Evolutionary conservation across 2,113 vertebrate genomes (phyloP).

Genomic region (Herpetotheres cachinnans): DNA sequence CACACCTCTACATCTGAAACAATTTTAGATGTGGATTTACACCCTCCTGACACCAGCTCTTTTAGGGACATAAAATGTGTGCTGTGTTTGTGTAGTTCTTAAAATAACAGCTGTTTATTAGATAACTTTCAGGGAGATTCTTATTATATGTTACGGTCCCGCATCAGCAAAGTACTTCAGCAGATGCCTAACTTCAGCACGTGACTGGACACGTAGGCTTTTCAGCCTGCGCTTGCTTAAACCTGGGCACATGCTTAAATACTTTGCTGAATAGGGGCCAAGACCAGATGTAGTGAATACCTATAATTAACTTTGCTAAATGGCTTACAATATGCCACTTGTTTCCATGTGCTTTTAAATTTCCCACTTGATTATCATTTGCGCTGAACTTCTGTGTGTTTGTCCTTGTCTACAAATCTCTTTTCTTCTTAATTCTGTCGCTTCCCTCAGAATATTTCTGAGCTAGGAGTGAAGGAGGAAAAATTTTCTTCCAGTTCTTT

Average conservation of each 20-base stretch:
- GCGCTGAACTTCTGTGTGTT: not conserved
- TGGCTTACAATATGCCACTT: constrained; percentile 35
- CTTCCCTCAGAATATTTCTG: not conserved
- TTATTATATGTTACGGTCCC: not conserved
- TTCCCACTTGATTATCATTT: not conserved
- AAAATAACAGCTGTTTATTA: constrained; percentile 34
- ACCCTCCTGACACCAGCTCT: not conserved
- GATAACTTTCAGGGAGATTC: not conserved
- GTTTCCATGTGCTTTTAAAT: constrained; percentile 29
- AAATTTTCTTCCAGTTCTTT: not conserved
- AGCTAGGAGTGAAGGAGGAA: not conserved
- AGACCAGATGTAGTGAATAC: constrained; percentile 25
- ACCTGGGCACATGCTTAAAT: constrained; percentile 11
- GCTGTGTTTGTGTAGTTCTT: not conserved
- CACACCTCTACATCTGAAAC: not conserved
- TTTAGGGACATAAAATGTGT: not conserved
- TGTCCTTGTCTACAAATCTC: not conserved
- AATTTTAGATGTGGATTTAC: not conserved
- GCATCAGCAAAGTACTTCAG: constrained; percentile 3
- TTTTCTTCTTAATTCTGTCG: not conserved
- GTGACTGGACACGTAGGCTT: not conserved
- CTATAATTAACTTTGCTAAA: constrained; percentile 57
- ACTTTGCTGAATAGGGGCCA: constrained; percentile 9
- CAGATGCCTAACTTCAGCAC: not conserved
- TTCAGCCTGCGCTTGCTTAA: not conserved